Evolutionary conservation across 2,113 vertebrate genomes (phyloP), one percentile per base, ranked within the genome.

Genomic region (Globicephala melas): DNA sequence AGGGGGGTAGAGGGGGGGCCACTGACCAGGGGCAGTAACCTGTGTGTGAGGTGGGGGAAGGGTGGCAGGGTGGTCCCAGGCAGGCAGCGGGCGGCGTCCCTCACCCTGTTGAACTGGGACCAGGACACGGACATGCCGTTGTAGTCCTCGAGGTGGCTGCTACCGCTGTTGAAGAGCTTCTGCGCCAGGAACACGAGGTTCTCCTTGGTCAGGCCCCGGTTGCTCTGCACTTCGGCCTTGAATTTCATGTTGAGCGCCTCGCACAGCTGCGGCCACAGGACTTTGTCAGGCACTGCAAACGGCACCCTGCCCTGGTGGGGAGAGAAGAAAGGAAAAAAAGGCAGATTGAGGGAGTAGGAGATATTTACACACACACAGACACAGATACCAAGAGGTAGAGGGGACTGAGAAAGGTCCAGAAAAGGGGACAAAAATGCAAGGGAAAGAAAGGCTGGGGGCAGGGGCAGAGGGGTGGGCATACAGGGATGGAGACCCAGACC

Each of bases 241-340:
- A 99, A 99, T 97, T 99, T 99, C 99, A 99, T 99, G 98, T 99
- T 99, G 98, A 99, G 99, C 0, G 99, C 99, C 18, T 99, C 99
- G 0, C 95, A 99, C 89, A 99, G 98, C 98, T 99, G 99, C 9
- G 99, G 99, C 99, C 99, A 99, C 50, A 99, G 97, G 98, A 99
- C 99, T 95, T 99, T 99, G 94, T 99, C 99, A 0, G 99, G 99
- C 93, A 99, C 99, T 0, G 99, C 99, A 3, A 99, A 99, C 21
- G 99, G 99, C 96, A 99, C 99, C 0, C 99, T 99, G 95, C 99
- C 99, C 99, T 99, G 98, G 31, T 50, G 2, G 41, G 36, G 85
- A 71, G 14, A 38, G 65, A 47, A 14, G 36, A 53, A 36, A 91
- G 2, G 38, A 1, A 5, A 18, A 33, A n/a, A 38, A 13, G 28